These are phyloP conservation scores for Volucella zonaria DNA, from an alignment of 2,888 invertebrate species.

Conservation along the genomic window DNA sequence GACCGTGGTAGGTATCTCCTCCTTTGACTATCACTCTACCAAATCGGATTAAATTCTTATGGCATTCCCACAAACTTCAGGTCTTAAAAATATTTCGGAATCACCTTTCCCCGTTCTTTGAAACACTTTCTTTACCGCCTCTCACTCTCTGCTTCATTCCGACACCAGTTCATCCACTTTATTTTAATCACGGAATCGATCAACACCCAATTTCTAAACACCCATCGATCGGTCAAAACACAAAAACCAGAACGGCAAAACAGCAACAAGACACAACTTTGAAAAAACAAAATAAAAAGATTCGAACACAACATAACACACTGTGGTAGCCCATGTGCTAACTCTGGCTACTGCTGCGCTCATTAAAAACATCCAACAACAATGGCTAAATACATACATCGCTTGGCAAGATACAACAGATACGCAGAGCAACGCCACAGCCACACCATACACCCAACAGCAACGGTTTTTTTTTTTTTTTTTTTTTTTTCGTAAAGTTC, in stretches of 20 bases:
- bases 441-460: background rate
- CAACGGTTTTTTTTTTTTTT: too few relatives aligned
- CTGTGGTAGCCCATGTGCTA: conserved; percentile 51
- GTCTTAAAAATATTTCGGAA: conserved; percentile 1
- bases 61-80: conserved; percentile 7
- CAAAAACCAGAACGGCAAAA: conserved; percentile 42
- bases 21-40: too few relatives aligned
- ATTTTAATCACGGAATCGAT: conserved; percentile 62
- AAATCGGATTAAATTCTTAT: conserved; percentile 20
- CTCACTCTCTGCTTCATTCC: background rate
- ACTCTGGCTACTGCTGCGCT: conserved; percentile 42
- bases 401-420: conserved; percentile 8
- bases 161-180: conserved; percentile 38
- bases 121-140: background rate
- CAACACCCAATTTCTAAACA: conserved; percentile 65
- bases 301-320: conserved; percentile 25
- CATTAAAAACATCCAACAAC: conserved; percentile 55
- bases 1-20: background rate
- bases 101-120: background rate
- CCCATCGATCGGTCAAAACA: conserved; percentile 47
- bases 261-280: conserved; percentile 12
- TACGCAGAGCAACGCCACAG: conserved; percentile 24
- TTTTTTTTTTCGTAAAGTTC: conserved; percentile 52
- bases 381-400: conserved; percentile 30
- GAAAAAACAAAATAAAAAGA: conserved; percentile 7